Evolutionary conservation across 1,140 invertebrate species (phyloP).

Genomic region (Pseudobourletiella spinata): DNA sequence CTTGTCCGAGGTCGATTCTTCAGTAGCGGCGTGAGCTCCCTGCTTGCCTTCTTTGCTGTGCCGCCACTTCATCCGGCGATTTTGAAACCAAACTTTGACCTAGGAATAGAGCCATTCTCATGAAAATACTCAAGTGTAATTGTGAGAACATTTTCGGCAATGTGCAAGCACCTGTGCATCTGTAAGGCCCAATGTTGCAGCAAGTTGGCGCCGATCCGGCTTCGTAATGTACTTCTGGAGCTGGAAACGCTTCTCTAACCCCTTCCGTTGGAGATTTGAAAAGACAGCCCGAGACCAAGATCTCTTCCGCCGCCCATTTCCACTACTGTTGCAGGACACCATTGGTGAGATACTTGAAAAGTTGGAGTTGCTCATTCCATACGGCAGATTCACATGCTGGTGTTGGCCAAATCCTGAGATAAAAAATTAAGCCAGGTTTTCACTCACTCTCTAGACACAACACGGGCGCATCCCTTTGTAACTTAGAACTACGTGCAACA

Average conservation of each 20-base stretch:
- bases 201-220: slow-evolving; percentile 53
- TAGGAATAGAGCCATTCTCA: slow-evolving; percentile 49
- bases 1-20: not conserved
- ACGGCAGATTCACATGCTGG: slow-evolving; percentile 3
- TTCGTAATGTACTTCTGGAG: slow-evolving; percentile 58
- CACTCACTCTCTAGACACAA: too few species aligned
- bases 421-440: not conserved
- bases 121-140: too few species aligned
- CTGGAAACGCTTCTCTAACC: slow-evolving; percentile 53
- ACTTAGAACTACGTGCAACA: too few species aligned
- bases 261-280: slow-evolving; percentile 54
- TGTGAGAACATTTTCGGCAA: too few species aligned
- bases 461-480: too few species aligned
- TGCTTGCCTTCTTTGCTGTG: slow-evolving; percentile 61
- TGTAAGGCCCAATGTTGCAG: slow-evolving; percentile 54
- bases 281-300: slow-evolving; percentile 88
- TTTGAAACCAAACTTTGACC: slow-evolving; percentile 60
- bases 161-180: slow-evolving; percentile 55
- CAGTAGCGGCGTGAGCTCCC: not conserved
- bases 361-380: slow-evolving; percentile 10
- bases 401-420: slow-evolving; percentile 7
- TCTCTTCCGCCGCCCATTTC: slow-evolving; percentile 61
- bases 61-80: slow-evolving; percentile 85
- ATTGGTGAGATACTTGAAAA: slow-evolving; percentile 22
- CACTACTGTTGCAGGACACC: slow-evolving; percentile 26